Evolutionary conservation across 2,888 invertebrate genomes (phyloP).

Genomic region (Melinaea menophilus): DNA sequence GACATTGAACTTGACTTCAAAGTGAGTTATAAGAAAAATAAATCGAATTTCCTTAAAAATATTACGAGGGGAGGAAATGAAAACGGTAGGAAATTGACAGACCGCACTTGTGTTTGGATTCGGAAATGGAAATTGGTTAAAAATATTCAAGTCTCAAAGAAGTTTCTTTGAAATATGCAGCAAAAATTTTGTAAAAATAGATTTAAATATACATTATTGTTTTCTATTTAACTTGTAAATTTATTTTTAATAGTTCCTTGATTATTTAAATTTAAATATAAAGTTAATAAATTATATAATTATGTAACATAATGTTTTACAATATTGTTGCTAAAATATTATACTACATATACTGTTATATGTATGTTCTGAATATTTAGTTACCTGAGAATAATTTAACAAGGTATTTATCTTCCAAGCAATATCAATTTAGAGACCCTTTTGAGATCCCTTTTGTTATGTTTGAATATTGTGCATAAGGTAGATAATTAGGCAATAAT

Average conservation of each 20-base stretch:
- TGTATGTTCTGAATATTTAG: neutral
- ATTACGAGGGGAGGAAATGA: conserved; percentile 31
- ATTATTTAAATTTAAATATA: too few species aligned
- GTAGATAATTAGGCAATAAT: neutral
- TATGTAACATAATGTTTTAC: too few species aligned
- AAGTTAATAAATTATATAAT: too few species aligned
- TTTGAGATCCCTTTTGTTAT: neutral
- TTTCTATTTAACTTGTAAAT: too few species aligned
- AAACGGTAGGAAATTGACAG: conserved; percentile 35
- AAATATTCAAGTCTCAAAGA: neutral
- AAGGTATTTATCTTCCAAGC: neutral
- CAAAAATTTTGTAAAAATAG: conserved; percentile 5
- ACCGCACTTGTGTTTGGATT: conserved; percentile 20
- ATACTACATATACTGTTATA: too few species aligned
- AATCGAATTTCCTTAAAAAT: conserved; percentile 23
- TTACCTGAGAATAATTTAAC: neutral
- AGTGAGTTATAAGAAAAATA: conserved; percentile 19
- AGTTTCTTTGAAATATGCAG: conserved; percentile 8
- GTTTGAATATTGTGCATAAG: neutral
- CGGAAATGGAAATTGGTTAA: conserved; percentile 39
- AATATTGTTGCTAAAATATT: too few species aligned
- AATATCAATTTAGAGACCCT: neutral
- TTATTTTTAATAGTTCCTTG: too few species aligned
- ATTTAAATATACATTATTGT: neutral
- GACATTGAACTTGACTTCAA: conserved; percentile 7